These are phyloP conservation scores for Synanthedon andrenaeformis DNA, from an alignment of 2,888 invertebrate species.

Conservation along the genomic window DNA sequence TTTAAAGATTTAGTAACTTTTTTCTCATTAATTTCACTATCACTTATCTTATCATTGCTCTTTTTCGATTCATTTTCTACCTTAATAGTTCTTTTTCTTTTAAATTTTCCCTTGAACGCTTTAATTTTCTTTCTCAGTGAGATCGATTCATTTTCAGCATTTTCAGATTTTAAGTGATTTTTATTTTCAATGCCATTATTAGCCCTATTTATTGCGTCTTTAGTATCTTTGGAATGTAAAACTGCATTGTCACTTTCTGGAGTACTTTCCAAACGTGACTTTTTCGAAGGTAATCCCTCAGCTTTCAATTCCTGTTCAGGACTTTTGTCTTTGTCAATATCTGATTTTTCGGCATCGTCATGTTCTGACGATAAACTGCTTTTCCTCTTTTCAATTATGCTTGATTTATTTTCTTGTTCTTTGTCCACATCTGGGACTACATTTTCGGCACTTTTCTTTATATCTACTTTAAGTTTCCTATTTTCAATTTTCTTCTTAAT, in stretches of 20 bases:
- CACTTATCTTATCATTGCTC: slow-evolving; percentile 21
- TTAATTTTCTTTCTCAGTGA: slow-evolving; percentile 53
- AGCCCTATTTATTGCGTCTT: slow-evolving; percentile 21
- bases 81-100: slow-evolving; percentile 37
- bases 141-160: slow-evolving; percentile 25
- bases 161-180: slow-evolving; percentile 18
- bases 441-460: slow-evolving; percentile 35
- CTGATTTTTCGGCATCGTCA: slow-evolving; percentile 31
- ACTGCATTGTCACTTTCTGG: slow-evolving; percentile 39
- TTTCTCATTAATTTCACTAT: slow-evolving; percentile 3
- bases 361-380: slow-evolving; percentile 59
- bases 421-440: slow-evolving; percentile 40
- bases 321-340: slow-evolving; percentile 38
- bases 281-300: slow-evolving; percentile 51
- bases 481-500: slow-evolving; percentile 43
- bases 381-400: slow-evolving; percentile 55
- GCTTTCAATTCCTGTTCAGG: slow-evolving; percentile 38
- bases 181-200: slow-evolving; percentile 30
- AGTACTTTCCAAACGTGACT: slow-evolving; percentile 50
- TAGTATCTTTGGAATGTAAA: slow-evolving; percentile 52
- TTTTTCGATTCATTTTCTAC: slow-evolving; percentile 18
- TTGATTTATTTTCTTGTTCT: slow-evolving; percentile 50
- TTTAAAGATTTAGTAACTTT: slow-evolving; percentile 41
- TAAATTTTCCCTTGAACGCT: slow-evolving; percentile 53
- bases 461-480: slow-evolving; percentile 33